These are phyloP conservation scores for Peromyscus leucopus DNA, from an alignment of 2,113 vertebrate genomes.

Conservation along the genomic window DNA sequence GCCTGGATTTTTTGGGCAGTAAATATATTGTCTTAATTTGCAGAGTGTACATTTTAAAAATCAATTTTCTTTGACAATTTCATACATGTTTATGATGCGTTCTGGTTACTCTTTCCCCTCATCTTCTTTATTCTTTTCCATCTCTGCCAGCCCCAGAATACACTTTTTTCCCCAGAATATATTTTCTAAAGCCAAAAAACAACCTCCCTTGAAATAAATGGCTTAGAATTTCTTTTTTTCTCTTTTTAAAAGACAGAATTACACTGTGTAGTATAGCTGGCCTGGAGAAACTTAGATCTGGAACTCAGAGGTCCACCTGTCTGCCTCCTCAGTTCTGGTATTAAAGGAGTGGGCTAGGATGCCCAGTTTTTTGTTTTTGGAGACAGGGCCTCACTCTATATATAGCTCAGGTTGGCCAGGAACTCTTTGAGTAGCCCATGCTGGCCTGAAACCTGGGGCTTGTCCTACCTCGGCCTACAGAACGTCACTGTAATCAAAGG, in stretches of 20 bases:
- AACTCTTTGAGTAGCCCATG: neutral
- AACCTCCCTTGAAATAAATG: slow-evolving; percentile 58
- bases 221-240: neutral
- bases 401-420: neutral
- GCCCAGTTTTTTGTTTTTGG: neutral
- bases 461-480: neutral
- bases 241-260: neutral
- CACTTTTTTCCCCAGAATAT: neutral
- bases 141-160: neutral
- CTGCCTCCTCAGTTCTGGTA: neutral
- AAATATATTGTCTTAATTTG: slow-evolving; percentile 38
- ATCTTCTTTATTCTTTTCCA: neutral
- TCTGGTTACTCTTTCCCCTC: neutral
- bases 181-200: slow-evolving; percentile 28
- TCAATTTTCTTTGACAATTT: neutral
- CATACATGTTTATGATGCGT: neutral
- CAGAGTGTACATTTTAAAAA: neutral
- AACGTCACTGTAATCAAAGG: neutral
- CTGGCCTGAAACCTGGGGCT: neutral
- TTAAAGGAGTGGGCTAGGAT: neutral
- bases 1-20: neutral
- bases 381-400: neutral
- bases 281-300: neutral
- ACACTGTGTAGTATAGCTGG: neutral
- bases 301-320: neutral